Evolutionary conservation across 2,888 invertebrate genomes (phyloP).

Genomic region (Alitta virens): DNA sequence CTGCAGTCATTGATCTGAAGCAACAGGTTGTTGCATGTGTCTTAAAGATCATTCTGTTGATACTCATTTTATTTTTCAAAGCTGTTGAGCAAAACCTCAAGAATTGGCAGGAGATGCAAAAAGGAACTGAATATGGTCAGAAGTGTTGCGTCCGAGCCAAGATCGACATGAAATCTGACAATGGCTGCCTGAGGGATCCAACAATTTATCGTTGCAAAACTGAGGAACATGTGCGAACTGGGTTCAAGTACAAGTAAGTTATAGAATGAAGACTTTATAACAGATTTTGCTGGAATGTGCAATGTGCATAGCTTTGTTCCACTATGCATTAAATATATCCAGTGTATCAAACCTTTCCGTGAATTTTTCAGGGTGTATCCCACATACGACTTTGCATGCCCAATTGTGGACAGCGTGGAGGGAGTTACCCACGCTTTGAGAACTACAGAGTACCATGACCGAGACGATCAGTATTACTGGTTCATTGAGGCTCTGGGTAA

Average conservation of each 20-base stretch:
- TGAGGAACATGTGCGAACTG: constrained; percentile 90
- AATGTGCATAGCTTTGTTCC: not conserved
- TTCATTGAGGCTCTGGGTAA: constrained; percentile 56
- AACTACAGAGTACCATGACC: constrained; percentile 97
- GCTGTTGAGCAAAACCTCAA: constrained; percentile 80
- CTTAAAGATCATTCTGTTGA: not conserved
- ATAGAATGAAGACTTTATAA: too few relatives aligned
- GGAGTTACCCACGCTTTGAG: constrained; percentile 95
- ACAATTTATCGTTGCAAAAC: constrained; percentile 97
- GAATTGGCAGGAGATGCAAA: constrained; percentile 94
- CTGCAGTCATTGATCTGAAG: too few relatives aligned
- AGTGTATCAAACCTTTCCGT: too few relatives aligned
- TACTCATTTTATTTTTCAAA: constrained; percentile 50
- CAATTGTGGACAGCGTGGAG: constrained; percentile 96
- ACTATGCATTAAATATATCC: not conserved
- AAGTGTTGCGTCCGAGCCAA: constrained; percentile 94
- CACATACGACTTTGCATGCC: constrained; percentile 99
- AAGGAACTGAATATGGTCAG: constrained; percentile 75
- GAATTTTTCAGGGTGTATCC: constrained; percentile 82
- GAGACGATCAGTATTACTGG: constrained; percentile 97
- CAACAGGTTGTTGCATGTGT: too few relatives aligned
- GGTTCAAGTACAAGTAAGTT: constrained; percentile 85
- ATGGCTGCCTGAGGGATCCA: constrained; percentile 97
- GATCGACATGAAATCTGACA: constrained; percentile 93
- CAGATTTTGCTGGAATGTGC: too few relatives aligned